Evolutionary conservation across 1,140 invertebrate genomes (phyloP), one percentile per base, ranked within the genome.

Genomic region (Drosophila baimaii): DNA sequence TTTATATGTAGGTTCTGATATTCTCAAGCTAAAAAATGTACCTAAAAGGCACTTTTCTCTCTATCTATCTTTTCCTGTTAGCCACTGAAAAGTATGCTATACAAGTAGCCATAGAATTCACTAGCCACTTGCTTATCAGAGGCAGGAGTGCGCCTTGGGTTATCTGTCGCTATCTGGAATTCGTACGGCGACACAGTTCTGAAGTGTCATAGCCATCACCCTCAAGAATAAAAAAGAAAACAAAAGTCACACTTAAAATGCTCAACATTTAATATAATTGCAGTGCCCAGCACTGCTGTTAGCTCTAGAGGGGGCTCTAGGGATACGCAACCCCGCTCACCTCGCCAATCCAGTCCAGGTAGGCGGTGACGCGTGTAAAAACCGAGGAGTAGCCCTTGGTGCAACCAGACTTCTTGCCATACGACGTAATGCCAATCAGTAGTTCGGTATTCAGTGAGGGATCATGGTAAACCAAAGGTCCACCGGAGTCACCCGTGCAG

Each of bases 381-480:
- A 91, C 92, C 27, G 83, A 80, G n/a, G 92, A 91, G n/a, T 80
- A 84, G 12, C 92, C 92, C 47, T 72, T 66, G n/a, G 92, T 91
- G 69, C 93, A 94, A 19, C 93, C 93, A 6, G 81, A 70, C 29
- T 72, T 71, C 46, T 92, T 79, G 37, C 93, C 93, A 64, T 94
- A 94, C 3, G 93, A 94, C 3, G 92, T 92, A 41, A 93, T 63
- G 56, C 93, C 93, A 35, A 94, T 90, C 17, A 90, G 19, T 21
- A 76, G 13, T 13, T 76, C 61, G 2, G 59, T 25, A 43, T 79
- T 57, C 1, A 44, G 12, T 0, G 51, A 12, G 21, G 55, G 51
- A 21, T 84, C 81, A 12, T 68, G 62, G 41, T 81, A 68, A 2
- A 83, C 52, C 63, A 90, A n/a, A 1, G 83, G 83, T 15, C 89